These are phyloP conservation scores for Xestia rhomboidea DNA, from an alignment of 2,888 invertebrate genomes.

Conservation along the genomic window DNA sequence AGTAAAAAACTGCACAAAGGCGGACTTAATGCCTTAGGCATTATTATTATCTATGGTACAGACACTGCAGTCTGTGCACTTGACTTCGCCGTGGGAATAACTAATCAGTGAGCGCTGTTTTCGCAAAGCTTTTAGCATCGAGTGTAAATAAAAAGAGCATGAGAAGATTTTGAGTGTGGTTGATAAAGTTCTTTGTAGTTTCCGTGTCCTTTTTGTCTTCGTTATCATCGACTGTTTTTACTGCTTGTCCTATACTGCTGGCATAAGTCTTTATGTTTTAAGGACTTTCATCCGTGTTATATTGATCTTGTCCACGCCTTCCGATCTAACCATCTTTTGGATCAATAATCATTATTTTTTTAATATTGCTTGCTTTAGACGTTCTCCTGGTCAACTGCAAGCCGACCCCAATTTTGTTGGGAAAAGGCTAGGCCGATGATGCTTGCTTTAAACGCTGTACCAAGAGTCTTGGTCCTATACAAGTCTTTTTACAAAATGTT, in stretches of 20 bases:
- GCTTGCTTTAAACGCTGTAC: neutral
- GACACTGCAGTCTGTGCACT: constrained; percentile 54
- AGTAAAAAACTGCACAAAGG: too few species aligned
- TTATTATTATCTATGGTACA: constrained; percentile 21
- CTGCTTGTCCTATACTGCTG: neutral
- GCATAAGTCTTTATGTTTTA: neutral
- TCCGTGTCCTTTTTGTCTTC: constrained; percentile 1
- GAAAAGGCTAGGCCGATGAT: neutral
- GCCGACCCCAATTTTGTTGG: too few species aligned
- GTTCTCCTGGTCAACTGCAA: too few species aligned
- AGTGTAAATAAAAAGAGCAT: constrained; percentile 53
- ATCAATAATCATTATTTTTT: too few species aligned
- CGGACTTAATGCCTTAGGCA: too few species aligned
- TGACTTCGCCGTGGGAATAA: constrained; percentile 66
- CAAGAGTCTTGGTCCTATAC: neutral
- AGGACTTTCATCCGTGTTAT: neutral
- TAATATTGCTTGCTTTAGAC: too few species aligned
- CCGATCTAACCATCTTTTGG: neutral
- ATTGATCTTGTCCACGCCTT: neutral
- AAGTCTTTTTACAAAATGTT: neutral
- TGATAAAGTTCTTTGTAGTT: constrained; percentile 11
- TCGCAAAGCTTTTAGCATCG: constrained; percentile 54
- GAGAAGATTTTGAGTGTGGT: constrained; percentile 49
- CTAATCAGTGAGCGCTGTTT: constrained; percentile 62
- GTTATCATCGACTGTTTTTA: neutral